Evolutionary conservation across 2,113 vertebrate species (phyloP), one percentile per base, ranked within the genome.

Genomic region (Calyptommatus sinebrachiatus): DNA sequence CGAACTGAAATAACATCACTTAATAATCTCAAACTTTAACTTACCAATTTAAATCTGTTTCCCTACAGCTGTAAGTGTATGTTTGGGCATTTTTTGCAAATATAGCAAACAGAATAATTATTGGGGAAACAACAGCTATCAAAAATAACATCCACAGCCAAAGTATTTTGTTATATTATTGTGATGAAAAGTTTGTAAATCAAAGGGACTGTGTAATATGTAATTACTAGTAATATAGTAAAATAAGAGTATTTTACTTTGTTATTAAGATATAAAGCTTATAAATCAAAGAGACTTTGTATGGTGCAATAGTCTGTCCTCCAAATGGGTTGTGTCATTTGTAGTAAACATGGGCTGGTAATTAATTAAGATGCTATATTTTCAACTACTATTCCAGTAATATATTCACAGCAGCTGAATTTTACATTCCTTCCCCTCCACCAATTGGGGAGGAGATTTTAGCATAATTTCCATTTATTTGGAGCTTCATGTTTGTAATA

Each of bases 381-480:
- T 35, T 20, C 87, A 91, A 79, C 53, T 71, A 88, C 83, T 83
- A 46, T 85, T 86, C 84, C 90, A 66, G 70, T 69, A 5, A 67
- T 61, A 84, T 86, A 85, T 65, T 76, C 61, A 31, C 67, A 82
- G 79, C 71, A 86, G 78, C 73, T 71, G 31, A 77, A 87, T 93
- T 91, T 66, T 29, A 5, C 29, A 46, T 26, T 84, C 86, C 86
- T 71, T 80, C 83, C 83, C 35, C 74, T 41, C 89, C 63, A 71
- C 71, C 65, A 22, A 74, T 46, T 74, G 9, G 48, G 89, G 81
- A 86, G 87, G 82, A 87, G 78, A 46, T 90, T 85, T 84, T 83
- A 85, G 46, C 68, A 81, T 61, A 79, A 63, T 92, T 87, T 91
- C 81, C 88, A 90, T 93, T 91, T 90, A 82, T 91, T 78, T 0